Base-by-base conservation (phyloP, 2,888 invertebrate genomes). In the Leptopilina drosophilae region DNA sequence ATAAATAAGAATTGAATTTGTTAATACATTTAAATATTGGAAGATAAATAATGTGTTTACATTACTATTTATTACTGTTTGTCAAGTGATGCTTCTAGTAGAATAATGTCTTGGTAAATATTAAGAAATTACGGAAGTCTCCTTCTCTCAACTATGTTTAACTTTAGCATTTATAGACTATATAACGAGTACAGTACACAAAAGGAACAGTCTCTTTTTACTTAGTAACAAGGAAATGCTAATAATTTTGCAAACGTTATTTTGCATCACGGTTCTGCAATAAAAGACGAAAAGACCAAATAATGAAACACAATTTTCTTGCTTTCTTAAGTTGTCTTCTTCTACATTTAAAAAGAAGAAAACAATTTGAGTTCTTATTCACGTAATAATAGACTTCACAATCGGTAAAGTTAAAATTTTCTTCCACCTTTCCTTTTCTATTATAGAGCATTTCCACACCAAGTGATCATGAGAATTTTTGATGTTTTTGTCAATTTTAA, bases 211-310 rank as follows among this genome's bases (percentile, higher is more conserved):
- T 78, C 82, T 82, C 81, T 42, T 42, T 1, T 42, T 42, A 42
- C 84, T 83, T 83, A 83, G 83, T 78, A 79, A 79, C 80, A 76
- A 76, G 64, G 79, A 78, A 81, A 73, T 81, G 79, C 84, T 86
- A 86, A 85, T 82, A 84, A 84, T 82, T 83, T 79, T 82, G 82
- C 82, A 80, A 77, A 83, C 81, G 79, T 79, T 80, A 79, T 82
- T 84, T 81, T 80, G 79, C 77, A 82, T 82, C 81, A 81, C 53
- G 56, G 33, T 73, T 73, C 26, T 14, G 56, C 56, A n/a, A 56
- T 14, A n/a, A 73, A 56, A 73, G 53, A 20, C 33, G 26, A n/a
- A 56, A n/a, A 26, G 11, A 11, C n/a, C 33, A 33, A 56, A n/a
- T 26, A 69, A 69, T 26, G 53, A 53, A 59, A n/a, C 6, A 59